Conservation (phyloP, 1,140 invertebrate species). For the Cotesia glomerata region DNA sequence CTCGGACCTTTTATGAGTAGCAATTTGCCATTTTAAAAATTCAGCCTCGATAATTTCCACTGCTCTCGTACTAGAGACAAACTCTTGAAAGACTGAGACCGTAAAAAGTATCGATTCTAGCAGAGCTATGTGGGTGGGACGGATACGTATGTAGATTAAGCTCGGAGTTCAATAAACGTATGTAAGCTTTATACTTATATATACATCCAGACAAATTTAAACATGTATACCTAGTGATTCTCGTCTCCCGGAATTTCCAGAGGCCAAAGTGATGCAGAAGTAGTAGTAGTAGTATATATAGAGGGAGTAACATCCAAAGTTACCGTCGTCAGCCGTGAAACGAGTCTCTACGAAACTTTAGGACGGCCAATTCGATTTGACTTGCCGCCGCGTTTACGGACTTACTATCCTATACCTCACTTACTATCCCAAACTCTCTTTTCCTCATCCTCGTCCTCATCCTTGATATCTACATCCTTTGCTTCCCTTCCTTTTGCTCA, state of each 20-base stretch:
- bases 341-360: constrained; percentile 33
- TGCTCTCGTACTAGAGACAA: no score
- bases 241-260: neutral
- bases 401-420: constrained; percentile 6
- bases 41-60: no score
- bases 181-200: neutral
- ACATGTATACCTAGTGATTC: neutral
- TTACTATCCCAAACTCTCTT: neutral
- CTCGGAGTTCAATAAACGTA: neutral
- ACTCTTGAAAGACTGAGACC: no score
- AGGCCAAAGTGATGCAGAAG: constrained; percentile 10
- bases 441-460: neutral
- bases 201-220: neutral
- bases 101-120: no score
- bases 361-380: constrained; percentile 42
- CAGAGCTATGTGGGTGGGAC: no score
- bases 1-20: no score
- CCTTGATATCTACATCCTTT: neutral
- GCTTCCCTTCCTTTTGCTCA: neutral
- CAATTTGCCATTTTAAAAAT: no score
- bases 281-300: neutral
- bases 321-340: constrained; percentile 34
- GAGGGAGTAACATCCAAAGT: constrained; percentile 10
- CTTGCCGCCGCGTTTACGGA: constrained; percentile 36
- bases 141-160: neutral